Evolutionary conservation across 1,140 invertebrate genomes (phyloP), one percentile per base, ranked within the genome.

Genomic region (Mya arenaria): DNA sequence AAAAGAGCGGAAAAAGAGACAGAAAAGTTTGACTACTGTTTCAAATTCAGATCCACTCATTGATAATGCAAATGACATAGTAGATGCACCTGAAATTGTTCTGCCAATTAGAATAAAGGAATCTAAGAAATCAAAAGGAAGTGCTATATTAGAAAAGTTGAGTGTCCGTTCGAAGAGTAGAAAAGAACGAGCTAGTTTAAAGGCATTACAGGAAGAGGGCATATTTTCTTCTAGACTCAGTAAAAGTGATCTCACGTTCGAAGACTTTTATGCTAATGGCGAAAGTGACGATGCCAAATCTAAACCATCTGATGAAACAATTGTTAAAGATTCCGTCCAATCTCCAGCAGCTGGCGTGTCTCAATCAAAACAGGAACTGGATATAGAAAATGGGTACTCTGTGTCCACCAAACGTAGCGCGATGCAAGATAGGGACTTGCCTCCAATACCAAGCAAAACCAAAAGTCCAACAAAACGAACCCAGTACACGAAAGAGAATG

Each of bases 111-210:
- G 89, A 55, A 83, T 86, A 8, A 90, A 88, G 73, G 89, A 89
- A 34, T 63, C 84, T 6, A 89, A 89, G 62, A 90, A 89, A 63
- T 86, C 87, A 30, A 90, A 88, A 78, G 85, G 85, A 19, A 84
- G 85, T 19, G 83, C 73, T 4, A 80, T 91, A 30, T 77, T 91
- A 44, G 90, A 91, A 69, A 89, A 89, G 71, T 68, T 91, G 4
- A 90, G 89, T 69, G 87, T 90, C 1, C 62, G 89, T 55, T 85
- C 86, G 23, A 89, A 84, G 60, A 85, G 82, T 13, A 89, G 85
- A 58, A 88, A 89, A 48, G 90, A 90, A 65, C 58, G 90, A 25
- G 90, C 90, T 2, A 89, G 84, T 77, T 60, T 91, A 65, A 91
- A 90, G 79, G 88, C 86, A 36, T 72, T 91, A 19, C 84, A 87